Base-by-base conservation (phyloP, 2,113 vertebrate genomes). In the Indicator indicator region DNA sequence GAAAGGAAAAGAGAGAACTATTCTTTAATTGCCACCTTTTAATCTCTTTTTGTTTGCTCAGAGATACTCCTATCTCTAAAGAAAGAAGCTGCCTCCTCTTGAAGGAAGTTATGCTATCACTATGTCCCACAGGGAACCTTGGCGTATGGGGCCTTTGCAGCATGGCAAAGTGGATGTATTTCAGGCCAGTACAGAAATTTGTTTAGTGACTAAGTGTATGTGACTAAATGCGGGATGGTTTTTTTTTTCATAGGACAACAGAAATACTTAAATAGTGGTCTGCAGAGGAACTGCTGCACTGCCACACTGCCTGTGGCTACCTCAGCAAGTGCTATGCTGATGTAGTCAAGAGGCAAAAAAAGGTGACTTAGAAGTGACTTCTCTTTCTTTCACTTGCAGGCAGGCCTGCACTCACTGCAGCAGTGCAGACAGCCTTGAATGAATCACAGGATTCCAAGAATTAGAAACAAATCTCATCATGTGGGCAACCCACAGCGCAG, bases 391-490 rank as follows among this genome's bases (percentile, higher is more conserved):
- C 0, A 0, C 64, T 85, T 71, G 68, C 64, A 65, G 71, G 21
- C 62, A 38, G n/a, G 46, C 64, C 62, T 2, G 1, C 0, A 6
- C 38, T 85, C 0, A 1, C 65, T 78, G 54, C 33, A 36, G 44
- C 24, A 20, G 50, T 4, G 6, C 62, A 89, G 89, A 70, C 89
- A 83, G 79, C 46, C 91, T 86, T 87, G 86, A 93, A 89, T 92
- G 80, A 91, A 88, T 90, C 83, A 88, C 67, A 82, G 82, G 40
- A 86, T 94, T 78, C 77, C 80, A 93, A 86, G 92, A 93, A 78
- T 62, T 60, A 58, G 48, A 3, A 7, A 75, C 70, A 78, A 78
- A 59, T 50, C 63, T 78, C 4, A 0, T 60, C 84, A 74, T 1
- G 0, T 86, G 89, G 86, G 73, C 80, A 86, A 30, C 20, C 12